Percentiles rank a stretch among this genome's conserved stretches.
phyloP scores from a whole-genome alignment of 2,888 invertebrate species.

The Callosobruchus maculatus region DNA sequence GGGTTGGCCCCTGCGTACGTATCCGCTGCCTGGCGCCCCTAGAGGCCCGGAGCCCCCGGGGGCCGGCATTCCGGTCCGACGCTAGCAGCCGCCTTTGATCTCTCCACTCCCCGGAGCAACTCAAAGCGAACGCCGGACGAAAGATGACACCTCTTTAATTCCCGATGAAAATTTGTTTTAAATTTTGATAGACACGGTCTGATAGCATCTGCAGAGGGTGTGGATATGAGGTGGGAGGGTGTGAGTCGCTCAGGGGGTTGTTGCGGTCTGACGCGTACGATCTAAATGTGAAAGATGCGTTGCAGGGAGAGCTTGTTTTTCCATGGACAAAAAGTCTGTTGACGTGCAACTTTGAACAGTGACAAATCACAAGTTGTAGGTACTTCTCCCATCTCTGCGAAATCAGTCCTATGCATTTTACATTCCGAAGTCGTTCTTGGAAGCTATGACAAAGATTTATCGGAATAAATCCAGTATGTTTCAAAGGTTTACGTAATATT shows the following conservation, averaged over 20 bases:
- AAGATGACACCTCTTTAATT: constrained; percentile 49
- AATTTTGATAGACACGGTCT: no score
- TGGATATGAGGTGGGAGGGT: not conserved
- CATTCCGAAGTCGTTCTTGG: no score
- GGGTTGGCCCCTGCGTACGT: not conserved
- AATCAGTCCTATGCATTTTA: no score
- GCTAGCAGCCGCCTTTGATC: not conserved
- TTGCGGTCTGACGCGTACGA: not conserved
- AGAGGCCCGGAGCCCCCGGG: not conserved
- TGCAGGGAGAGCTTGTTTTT: no score
- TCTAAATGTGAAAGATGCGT: not conserved
- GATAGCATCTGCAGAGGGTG: no score
- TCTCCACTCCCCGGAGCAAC: not conserved
- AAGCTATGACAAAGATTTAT: no score
- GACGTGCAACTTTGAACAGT: no score
- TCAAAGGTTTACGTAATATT: no score
- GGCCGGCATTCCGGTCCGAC: not conserved
- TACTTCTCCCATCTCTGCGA: no score
- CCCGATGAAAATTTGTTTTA: constrained; percentile 45
- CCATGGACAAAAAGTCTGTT: no score
- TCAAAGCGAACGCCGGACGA: constrained; percentile 43
- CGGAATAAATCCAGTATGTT: no score
- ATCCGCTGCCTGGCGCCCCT: not conserved
- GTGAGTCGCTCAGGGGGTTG: not conserved
- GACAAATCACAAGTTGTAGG: no score